Percentiles rank a stretch among this genome's conserved stretches.
These are phyloP conservation scores for Cairina moschata DNA, from an alignment of 2,113 vertebrate species.

Conservation along the genomic window DNA sequence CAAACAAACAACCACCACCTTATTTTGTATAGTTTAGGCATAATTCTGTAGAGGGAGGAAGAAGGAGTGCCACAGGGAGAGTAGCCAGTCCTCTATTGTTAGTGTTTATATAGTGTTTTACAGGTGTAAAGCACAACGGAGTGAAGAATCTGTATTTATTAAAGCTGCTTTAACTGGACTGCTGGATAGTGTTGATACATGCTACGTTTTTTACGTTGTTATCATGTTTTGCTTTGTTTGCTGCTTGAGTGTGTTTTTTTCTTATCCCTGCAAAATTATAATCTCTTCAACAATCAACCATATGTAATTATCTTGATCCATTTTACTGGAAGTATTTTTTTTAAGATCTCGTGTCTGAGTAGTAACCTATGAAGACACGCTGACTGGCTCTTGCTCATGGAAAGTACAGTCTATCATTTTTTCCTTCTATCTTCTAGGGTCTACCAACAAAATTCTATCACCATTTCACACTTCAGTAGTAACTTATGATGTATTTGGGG, in stretches of 20 bases:
- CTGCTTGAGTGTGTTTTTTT: fast-evolving
- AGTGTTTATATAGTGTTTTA: background rate
- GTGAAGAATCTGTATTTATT: background rate
- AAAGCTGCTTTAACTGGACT: background rate
- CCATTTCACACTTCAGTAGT: background rate
- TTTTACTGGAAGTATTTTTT: background rate
- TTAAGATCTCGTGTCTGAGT: background rate
- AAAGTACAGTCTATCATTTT: background rate
- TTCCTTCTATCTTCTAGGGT: background rate
- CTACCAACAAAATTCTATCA: background rate
- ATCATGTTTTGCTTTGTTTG: background rate
- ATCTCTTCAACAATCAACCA: background rate
- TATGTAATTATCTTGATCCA: background rate
- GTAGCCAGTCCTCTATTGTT: background rate
- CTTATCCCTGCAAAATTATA: fast-evolving
- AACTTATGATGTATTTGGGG: background rate
- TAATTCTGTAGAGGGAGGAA: background rate
- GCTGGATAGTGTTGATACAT: background rate
- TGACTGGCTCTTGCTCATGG: background rate
- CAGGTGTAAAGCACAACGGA: background rate
- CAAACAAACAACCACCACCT: background rate
- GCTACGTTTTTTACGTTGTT: background rate
- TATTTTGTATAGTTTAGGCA: background rate
- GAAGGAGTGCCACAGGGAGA: background rate
- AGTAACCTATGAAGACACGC: background rate